Base-by-base conservation (phyloP, 2,888 invertebrate species). In the Agrochola macilenta region DNA sequence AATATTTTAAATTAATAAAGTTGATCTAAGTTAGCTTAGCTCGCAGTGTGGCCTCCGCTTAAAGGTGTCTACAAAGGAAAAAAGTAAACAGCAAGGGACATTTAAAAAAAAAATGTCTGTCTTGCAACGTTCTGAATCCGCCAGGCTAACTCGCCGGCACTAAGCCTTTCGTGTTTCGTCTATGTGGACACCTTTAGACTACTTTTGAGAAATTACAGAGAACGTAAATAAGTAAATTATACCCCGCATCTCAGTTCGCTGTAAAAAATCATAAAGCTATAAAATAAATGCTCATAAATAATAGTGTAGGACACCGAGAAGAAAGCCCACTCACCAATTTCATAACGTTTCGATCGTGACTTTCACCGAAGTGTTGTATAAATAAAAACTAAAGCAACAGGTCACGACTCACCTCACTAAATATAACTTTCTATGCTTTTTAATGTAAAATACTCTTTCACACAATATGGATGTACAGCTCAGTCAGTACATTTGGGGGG, bases 291-390 rank as follows among this genome's bases (percentile, higher is more conserved):
- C 20, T 35, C 54, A 49, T 69, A 4, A 4, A 57, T 26, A 11
- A 30, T 61, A 65, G 30, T 73, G 52, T 64, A 69, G 58, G n/a
- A 74, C 72, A 43, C 23, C 63, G 66, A 69, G 74, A 86, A 78
- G 78, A 83, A 83, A 81, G 70, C 58, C 65, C n/a, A 60, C 58
- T 69, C 14, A 46, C 43, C 49, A 73, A 81, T 78, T 69, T 71
- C 71, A 74, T 76, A 78, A 57, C 74, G 43, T 58, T 69, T 73
- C 64, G 73, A 78, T 80, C 78, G 78, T 76, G 79, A 85, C 87
- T 87, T 87, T 87, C 87, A 81, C 87, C 70, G 26, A 70, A 73
- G 71, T 78, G 78, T 81, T 81, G 71, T 73, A 69, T 83, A 87
- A 84, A 87, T 83, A 85, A 81, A 81, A 85, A 79, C 68, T 78